Evolutionary conservation across 2,797 vertebrate genomes (phyloP).

Genomic region (Gastrophryne carolinensis): DNA sequence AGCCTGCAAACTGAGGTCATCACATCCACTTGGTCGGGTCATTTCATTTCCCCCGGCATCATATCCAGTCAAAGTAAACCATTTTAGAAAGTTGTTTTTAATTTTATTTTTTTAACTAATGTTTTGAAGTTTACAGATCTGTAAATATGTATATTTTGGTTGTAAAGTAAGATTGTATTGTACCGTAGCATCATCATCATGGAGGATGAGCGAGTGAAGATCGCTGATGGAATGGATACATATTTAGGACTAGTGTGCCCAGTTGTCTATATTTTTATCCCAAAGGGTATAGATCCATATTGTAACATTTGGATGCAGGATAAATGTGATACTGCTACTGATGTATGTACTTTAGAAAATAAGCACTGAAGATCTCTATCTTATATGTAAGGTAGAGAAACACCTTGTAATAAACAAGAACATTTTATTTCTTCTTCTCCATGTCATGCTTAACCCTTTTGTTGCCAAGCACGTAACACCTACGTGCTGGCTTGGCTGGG

Average conservation of each 20-base stretch:
- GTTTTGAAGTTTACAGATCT: constrained; percentile 63
- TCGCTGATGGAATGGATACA: background rate
- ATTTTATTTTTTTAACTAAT: constrained; percentile 44
- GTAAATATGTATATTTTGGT: constrained; percentile 61
- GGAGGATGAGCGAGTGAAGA: background rate
- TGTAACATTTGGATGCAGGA: background rate
- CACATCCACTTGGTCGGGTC: constrained; percentile 54
- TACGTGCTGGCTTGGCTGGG: too few relatives aligned
- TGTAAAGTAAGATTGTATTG: constrained; percentile 45
- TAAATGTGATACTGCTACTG: constrained; percentile 17
- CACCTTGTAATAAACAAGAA: background rate
- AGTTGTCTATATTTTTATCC: constrained; percentile 3
- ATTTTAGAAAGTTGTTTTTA: constrained; percentile 56
- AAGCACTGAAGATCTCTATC: constrained; percentile 22
- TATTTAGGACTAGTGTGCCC: constrained; percentile 44
- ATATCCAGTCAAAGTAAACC: constrained; percentile 3
- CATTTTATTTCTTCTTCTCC: background rate
- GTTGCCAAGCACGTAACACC: background rate
- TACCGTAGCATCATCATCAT: constrained; percentile 21
- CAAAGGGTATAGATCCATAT: constrained; percentile 5
- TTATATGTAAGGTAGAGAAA: background rate
- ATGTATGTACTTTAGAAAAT: constrained; percentile 12
- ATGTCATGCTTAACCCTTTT: background rate
- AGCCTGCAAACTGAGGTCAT: constrained; percentile 58
- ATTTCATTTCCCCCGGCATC: constrained; percentile 27